Percentiles rank a stretch among this genome's conserved stretches.
phyloP scores from a whole-genome alignment of 2,113 vertebrate species.

The Lycocorax pyrrhopterus region DNA sequence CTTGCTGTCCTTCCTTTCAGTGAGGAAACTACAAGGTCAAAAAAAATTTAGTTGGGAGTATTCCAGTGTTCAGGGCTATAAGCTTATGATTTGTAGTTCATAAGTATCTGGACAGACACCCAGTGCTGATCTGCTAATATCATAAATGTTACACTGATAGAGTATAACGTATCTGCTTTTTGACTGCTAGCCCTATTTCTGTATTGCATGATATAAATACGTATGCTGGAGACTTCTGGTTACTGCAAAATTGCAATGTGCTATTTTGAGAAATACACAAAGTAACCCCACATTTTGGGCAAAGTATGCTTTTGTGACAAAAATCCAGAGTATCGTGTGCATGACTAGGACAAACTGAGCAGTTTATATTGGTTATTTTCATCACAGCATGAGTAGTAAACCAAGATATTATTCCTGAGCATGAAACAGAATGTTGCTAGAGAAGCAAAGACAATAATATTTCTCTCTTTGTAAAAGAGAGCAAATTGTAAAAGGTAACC shows the following conservation, averaged over 20 bases:
- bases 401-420: neutral
- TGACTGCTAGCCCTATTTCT: neutral
- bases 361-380: neutral
- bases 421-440: neutral
- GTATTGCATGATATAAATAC: neutral
- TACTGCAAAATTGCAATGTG: neutral
- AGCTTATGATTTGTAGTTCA: neutral
- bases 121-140: neutral
- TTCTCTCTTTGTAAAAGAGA: neutral
- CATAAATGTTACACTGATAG: neutral
- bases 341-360: neutral
- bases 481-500: neutral
- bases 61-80: neutral
- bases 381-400: neutral
- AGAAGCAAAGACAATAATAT: neutral
- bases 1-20: neutral
- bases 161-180: neutral
- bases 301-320: neutral
- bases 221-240: neutral
- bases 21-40: neutral
- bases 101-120: neutral
- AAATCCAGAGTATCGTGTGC: neutral
- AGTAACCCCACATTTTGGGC: neutral
- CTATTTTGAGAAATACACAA: neutral
- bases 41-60: neutral